phyloP scores from a whole-genome alignment of 2,113 vertebrate species.

The Turnix velox region DNA sequence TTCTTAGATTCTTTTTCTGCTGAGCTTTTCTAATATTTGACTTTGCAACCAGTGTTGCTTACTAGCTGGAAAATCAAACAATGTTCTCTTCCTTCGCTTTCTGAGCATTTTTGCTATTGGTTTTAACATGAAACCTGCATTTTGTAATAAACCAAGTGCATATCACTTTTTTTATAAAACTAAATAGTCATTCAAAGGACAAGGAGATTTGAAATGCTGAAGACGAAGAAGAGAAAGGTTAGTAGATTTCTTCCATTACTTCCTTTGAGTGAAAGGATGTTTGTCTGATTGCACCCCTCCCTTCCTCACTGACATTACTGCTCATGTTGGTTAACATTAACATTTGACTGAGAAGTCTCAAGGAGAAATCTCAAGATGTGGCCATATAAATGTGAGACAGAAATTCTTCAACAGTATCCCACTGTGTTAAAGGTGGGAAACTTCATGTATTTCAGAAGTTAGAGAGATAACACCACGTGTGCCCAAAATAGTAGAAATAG shows the following conservation, averaged over 20 bases:
- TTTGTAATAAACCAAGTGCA: not conserved
- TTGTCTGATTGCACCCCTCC: not conserved
- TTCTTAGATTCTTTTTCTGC: not conserved
- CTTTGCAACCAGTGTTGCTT: not conserved
- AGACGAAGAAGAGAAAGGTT: not conserved
- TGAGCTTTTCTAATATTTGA: not conserved
- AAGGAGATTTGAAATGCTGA: not conserved
- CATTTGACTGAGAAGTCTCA: not conserved
- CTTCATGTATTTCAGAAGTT: not conserved
- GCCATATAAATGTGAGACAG: not conserved
- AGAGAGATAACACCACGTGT: not conserved
- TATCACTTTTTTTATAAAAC: not conserved
- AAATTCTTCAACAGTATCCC: not conserved
- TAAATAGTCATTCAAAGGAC: constrained; percentile 8
- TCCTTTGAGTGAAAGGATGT: not conserved
- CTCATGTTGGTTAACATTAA: not conserved
- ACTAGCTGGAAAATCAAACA: not conserved
- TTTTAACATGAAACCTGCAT: not conserved
- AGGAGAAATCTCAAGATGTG: not conserved
- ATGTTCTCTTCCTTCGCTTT: not conserved
- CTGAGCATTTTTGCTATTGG: not conserved
- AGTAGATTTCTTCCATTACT: not conserved
- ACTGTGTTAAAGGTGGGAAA: not conserved
- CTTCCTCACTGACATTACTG: not conserved
- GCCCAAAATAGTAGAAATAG: not conserved